Evolutionary conservation across 2,797 vertebrate species (phyloP), one percentile per base, ranked within the genome.

Genomic region (Oophaga sylvatica): DNA sequence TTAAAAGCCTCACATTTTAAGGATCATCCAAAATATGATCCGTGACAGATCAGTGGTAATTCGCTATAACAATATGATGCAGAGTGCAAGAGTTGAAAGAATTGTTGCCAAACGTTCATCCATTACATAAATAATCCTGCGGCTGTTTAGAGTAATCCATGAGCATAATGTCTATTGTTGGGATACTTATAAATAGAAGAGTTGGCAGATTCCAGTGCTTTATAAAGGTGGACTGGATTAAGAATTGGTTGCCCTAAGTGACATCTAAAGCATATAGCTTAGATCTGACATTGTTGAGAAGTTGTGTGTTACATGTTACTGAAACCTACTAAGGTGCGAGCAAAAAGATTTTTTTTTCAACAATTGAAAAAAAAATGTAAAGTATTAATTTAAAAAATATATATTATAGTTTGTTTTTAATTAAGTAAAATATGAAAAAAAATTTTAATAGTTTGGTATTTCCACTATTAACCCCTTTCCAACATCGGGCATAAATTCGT

Each of bases 151-250:
- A 53, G 76, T 80, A 83, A 77, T 86, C 63, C 84, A 65, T 78
- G 48, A 76, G 22, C 13, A 31, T 62, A 71, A 86, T n/a, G 57
- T 77, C 80, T 89, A 86, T 89, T 89, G 80, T 86, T 89, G 76
- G 80, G n/a, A 60, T 71, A 78, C n/a, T 41, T 88, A 88, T 85
- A 88, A 88, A 88, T 85, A 88, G 83, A 88, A 85, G 62, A 48
- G 20, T 22, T 85, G 87, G 59, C 78, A 87, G 48, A 75, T 82
- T 70, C 35, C 20, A 8, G n/a, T 9, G 22, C 70, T 35, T 62
- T 87, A n/a, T 67, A 41, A 82, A 83, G 65, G 65, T 80, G 67
- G 82, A 80, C 41, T 31, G n/a, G 45, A 88, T 88, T 41, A 84
- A 26, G 53, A 75, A 65, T 71, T 41, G 41, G 35, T 81, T 80